Evolutionary conservation across 2,888 invertebrate genomes (phyloP).

Genomic region (Glyphotaelius pellucidus): DNA sequence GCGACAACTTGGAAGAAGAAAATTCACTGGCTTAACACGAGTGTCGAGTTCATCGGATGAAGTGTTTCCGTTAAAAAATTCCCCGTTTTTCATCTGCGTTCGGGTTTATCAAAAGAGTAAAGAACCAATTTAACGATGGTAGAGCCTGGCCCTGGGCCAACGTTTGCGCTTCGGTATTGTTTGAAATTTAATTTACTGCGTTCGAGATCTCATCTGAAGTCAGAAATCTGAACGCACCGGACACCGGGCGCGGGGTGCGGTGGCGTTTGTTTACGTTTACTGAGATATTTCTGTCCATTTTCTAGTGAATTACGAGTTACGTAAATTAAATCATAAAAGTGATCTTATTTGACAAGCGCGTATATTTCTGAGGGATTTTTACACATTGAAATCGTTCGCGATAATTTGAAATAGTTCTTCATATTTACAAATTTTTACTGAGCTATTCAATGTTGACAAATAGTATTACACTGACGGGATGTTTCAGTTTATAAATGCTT

Average conservation of each 20-base stretch:
- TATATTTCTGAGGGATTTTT: neutral
- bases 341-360: constrained; percentile 37
- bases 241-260: neutral
- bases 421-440: neutral
- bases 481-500: neutral
- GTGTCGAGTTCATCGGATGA: neutral
- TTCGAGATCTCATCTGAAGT: constrained; percentile 47
- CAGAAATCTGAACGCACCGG: neutral
- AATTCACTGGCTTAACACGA: too few relatives aligned
- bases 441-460: neutral
- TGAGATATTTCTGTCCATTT: constrained; percentile 37
- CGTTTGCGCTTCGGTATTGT: constrained; percentile 52
- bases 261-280: constrained; percentile 35
- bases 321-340: constrained; percentile 27
- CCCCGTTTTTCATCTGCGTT: neutral
- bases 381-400: neutral
- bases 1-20: neutral
- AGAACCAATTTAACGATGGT: constrained; percentile 51
- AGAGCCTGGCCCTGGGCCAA: constrained; percentile 53
- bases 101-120: constrained; percentile 43
- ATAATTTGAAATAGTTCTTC: neutral
- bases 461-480: neutral
- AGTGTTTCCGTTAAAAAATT: neutral
- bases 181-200: constrained; percentile 58
- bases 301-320: constrained; percentile 22